These are phyloP conservation scores for Phyllostomus discolor DNA, from an alignment of 2,113 vertebrate genomes.

Conservation along the genomic window DNA sequence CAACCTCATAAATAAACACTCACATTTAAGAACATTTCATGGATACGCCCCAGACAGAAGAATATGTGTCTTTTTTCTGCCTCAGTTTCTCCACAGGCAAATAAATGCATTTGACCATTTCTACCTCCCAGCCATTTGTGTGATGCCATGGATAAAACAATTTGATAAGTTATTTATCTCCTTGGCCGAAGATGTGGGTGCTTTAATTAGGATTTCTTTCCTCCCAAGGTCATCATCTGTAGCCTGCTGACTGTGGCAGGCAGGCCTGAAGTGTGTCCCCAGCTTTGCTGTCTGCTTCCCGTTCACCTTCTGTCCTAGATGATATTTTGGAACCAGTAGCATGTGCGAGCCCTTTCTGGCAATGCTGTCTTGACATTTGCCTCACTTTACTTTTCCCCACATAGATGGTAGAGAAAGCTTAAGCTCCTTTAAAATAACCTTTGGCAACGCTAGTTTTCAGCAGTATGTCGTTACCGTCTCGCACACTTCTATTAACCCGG, in stretches of 20 bases:
- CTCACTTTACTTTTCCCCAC: conserved; percentile 34
- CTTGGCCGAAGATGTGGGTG: neutral
- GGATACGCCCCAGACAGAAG: neutral
- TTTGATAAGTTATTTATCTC: neutral
- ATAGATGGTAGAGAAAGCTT: neutral
- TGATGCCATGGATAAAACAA: neutral
- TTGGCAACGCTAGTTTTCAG: neutral
- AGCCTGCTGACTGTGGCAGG: neutral
- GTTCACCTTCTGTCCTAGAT: neutral
- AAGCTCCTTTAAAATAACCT: conserved; percentile 44
- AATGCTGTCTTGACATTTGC: conserved; percentile 26
- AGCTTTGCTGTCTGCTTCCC: neutral
- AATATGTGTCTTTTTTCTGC: neutral
- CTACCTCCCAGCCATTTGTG: neutral
- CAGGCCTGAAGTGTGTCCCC: neutral
- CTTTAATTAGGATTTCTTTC: neutral
- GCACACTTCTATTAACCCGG: neutral
- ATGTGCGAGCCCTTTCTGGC: neutral
- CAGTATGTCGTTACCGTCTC: conserved; percentile 13
- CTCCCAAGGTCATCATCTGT: neutral
- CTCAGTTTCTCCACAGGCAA: neutral
- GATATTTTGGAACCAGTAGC: neutral
- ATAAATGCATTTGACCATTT: neutral
- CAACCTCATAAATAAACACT: neutral
- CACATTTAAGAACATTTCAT: neutral